Evolutionary conservation across 2,888 invertebrate genomes (phyloP), one percentile per base, ranked within the genome.

Genomic region (Capitulum mitella): DNA sequence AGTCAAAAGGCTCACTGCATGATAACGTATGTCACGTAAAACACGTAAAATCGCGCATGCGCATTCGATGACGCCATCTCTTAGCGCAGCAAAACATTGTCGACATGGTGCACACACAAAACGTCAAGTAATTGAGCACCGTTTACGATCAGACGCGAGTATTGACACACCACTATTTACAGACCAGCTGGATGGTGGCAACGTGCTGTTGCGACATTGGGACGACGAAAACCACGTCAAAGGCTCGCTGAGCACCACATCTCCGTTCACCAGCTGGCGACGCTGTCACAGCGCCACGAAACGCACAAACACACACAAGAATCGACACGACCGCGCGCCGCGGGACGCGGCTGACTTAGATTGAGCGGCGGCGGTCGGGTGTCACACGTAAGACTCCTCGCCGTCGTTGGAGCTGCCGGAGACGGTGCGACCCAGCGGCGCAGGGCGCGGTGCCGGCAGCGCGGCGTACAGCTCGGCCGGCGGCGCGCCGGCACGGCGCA

Each of bases 341-440:
- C 43, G 6, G 12, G 6, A 12, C 43, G 16, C 37, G 32, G 29
- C 76, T 46, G 46, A 46, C 76, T 46, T 76, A 46, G 76, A 46
- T 32, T 32, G n/a, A 29, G 12, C 16, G n/a, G 8, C 16, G n/a
- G 6, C 19, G 54, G 34, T 61, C 46, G 58, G 34, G 48, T 32
- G 78, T 77, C 79, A 82, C 40, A 82, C 82, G 75, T 82, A 82
- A 34, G 82, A 82, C 78, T 82, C 82, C 79, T 82, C 82, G 70
- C 82, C 82, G 40, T 81, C 81, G 77, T 78, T 81, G 51, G 82
- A 81, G 76, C 76, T 46, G 76, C 76, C 46, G n/a, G 76, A 76
- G 43, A 46, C 46, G 29, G 80, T 80, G 22, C 79, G 81, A 34
- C 81, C 46, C 46, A 29, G 5, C 26, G 26, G 26, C 29, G 76